Evolutionary conservation across 2,888 invertebrate genomes (phyloP), one percentile per base, ranked within the genome.

Genomic region (Coenonympha arcania): DNA sequence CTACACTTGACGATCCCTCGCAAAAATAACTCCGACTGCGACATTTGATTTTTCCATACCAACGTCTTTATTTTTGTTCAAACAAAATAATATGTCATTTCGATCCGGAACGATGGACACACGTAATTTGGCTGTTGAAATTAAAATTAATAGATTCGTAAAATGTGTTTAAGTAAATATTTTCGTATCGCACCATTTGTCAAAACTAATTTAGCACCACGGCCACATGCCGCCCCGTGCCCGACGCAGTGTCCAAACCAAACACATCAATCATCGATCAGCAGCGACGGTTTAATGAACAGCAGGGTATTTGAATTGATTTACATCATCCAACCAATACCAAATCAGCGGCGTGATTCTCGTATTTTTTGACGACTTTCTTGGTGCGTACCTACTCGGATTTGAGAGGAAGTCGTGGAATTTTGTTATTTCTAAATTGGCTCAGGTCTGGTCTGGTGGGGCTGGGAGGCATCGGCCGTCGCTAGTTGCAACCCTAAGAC

Each of bases 181-280:
- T 31, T 11, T n/a, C n/a, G n/a, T n/a, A 19, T 48, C 19, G 3
- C 33, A 15, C 36, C 24, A 36, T 39, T 24, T 41, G 34, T 52
- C 20, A 37, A 26, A 42, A 41, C 16, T 13, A 39, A 19, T 20
- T 24, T 28, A 30, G 8, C 47, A 18, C n/a, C n/a, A 6, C 4
- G 47, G 4, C 43, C 43, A 33, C 31, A 43, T 22, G 15, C 15
- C 13, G 19, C 11, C n/a, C n/a, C n/a, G n/a, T n/a, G n/a, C n/a
- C n/a, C n/a, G n/a, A n/a, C n/a, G n/a, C 13, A 6, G 28, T 20
- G 22, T 20, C 47, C 30, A 30, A 42, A 51, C 18, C 47, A 50
- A 47, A 52, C 37, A 34, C 28, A 52, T 48, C 47, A 31, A 48
- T 43, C 47, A 43, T 19, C 2, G 24, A 48, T 43, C 47, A 43